Percentiles rank a stretch among this genome's conserved stretches.
phyloP scores from a whole-genome alignment of 2,113 vertebrate genomes.

The Numida meleagris region DNA sequence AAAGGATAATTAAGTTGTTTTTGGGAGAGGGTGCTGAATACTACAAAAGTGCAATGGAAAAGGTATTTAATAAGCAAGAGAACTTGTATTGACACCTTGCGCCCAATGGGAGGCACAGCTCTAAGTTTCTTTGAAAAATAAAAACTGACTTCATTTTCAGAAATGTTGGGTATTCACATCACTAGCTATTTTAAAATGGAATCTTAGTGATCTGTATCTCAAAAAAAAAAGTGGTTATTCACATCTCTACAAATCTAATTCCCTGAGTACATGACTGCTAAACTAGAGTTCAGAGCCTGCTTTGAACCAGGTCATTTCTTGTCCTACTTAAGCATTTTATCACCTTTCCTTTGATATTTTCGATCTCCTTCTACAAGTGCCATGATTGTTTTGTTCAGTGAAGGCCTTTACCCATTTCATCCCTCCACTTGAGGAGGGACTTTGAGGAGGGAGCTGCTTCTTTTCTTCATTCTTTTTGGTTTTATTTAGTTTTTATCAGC shows the following conservation, averaged over 20 bases:
- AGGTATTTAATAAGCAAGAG: background rate
- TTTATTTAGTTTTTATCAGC: conserved; percentile 71
- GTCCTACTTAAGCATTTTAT: background rate
- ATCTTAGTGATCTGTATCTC: background rate
- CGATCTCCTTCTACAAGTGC: background rate
- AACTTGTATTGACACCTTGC: background rate
- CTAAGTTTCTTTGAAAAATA: background rate
- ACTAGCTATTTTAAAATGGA: background rate
- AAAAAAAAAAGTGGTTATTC: background rate
- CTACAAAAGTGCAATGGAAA: background rate
- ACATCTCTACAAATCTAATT: background rate
- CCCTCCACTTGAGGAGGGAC: background rate
- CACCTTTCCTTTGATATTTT: background rate
- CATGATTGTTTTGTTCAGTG: conserved; percentile 1
- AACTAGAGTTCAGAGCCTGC: background rate
- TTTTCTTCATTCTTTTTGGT: background rate
- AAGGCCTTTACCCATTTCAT: conserved; percentile 7
- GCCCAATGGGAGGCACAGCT: background rate
- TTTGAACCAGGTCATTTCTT: conserved; percentile 1
- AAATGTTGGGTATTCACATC: background rate
- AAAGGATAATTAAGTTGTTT: background rate
- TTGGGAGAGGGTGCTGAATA: background rate
- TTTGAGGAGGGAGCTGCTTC: background rate
- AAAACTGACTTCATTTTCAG: background rate
- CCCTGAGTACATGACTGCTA: background rate